These are phyloP conservation scores for Gasterosteus nipponicus DNA, from an alignment of 2,113 vertebrate genomes.

Conservation along the genomic window DNA sequence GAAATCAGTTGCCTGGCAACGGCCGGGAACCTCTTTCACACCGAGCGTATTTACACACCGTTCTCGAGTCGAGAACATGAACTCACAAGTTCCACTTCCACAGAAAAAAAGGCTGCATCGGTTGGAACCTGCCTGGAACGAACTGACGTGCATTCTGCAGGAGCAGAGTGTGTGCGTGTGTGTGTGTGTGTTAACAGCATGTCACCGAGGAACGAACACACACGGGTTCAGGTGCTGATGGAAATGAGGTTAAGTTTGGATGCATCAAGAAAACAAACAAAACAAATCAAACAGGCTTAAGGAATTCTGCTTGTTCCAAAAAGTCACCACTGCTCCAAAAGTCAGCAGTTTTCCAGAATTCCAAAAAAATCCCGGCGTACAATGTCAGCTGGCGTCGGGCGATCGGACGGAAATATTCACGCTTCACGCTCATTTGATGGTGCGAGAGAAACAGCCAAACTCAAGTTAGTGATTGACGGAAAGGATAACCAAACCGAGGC, in stretches of 20 bases:
- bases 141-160: not conserved
- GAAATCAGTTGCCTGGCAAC: slow-evolving; percentile 3
- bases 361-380: not conserved
- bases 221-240: not conserved
- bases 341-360: not conserved
- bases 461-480: no score
- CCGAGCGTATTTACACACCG: not conserved
- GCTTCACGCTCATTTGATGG: no score
- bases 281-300: not conserved
- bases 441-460: no score
- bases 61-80: slow-evolving; percentile 18
- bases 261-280: not conserved
- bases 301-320: not conserved
- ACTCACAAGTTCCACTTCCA: slow-evolving; percentile 15
- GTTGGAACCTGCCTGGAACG: slow-evolving; percentile 29
- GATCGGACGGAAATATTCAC: no score
- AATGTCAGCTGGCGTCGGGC: not conserved
- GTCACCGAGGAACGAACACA: not conserved
- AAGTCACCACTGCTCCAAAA: no score
- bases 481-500: no score
- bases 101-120: not conserved
- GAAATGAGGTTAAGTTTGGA: not conserved
- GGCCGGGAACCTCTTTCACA: not conserved
- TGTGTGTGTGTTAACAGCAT: not conserved
- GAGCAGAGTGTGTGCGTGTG: not conserved